A percentile compares a stretch with the other conserved stretches of the same genome.
Conservation (phyloP, 2,113 vertebrate species). For the Phaethornis superciliosus region DNA sequence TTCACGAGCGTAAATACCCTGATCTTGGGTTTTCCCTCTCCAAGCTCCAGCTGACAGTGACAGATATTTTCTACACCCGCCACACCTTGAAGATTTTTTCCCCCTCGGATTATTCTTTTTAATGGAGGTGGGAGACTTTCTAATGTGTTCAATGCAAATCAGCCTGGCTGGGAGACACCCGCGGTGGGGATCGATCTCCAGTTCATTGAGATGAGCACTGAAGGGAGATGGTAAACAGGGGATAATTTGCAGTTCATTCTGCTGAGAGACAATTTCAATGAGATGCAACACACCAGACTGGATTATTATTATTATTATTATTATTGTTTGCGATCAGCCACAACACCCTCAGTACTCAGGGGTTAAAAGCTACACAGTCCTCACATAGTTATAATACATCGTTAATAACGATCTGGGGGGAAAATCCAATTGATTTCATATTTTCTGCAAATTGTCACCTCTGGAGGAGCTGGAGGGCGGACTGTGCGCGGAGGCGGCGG, state of each 20-base stretch:
- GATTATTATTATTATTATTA: constrained; percentile 58
- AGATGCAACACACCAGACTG: constrained; percentile 65
- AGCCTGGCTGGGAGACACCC: constrained; percentile 43
- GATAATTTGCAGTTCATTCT: constrained; percentile 86
- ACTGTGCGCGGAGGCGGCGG: neutral
- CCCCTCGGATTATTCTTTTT: constrained; percentile 25
- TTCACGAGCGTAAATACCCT: constrained; percentile 52
- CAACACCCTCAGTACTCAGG: constrained; percentile 63
- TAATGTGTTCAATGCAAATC: constrained; percentile 59
- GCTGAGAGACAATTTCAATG: constrained; percentile 82
- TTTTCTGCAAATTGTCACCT: neutral
- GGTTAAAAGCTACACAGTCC: constrained; percentile 45
- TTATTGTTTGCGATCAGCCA: constrained; percentile 36
- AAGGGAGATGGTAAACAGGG: constrained; percentile 87
- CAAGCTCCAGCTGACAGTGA: constrained; percentile 16
- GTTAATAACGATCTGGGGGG: neutral
- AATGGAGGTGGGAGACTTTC: constrained; percentile 40
- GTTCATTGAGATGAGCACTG: constrained; percentile 89
- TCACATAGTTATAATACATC: neutral
- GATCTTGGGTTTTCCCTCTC: neutral
- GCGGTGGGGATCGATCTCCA: constrained; percentile 80
- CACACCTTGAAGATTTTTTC: constrained; percentile 3
- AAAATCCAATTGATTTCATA: neutral
- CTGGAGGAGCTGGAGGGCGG: neutral
- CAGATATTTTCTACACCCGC: constrained; percentile 9